Evolutionary conservation across 1,140 invertebrate species (phyloP), one percentile per base, ranked within the genome.

Genomic region (Ceratina japonica): DNA sequence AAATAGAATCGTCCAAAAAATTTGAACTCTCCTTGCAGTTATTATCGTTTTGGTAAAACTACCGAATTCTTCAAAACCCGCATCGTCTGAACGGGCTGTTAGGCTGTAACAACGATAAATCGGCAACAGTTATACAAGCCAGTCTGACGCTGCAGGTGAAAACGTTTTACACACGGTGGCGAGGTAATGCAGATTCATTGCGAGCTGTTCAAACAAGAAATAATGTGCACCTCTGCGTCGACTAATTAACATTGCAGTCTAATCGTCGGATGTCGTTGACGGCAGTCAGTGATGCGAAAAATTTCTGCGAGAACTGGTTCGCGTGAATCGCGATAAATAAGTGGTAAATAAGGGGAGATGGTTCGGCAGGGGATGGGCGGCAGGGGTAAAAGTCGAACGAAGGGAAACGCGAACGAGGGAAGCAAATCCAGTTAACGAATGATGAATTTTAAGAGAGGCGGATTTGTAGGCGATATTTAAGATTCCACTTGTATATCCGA

Each of bases 391-490:
- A 56, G 15, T 65, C 13, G 27, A 51, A 56, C 59, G 16, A 44
- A 58, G 54, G 56, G 64, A 61, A 70, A 62, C 18, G 4, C 56
- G 65, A 70, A 20, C 27, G 24, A 61, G 44, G 2, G 56, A 61
- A 20, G 56, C 22, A 51, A 52, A 71, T 77, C 56, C 13, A 52
- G 24, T 77, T 77, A 52, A 49, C 56, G 56, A 70, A 70, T 52
- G 65, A 52, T 70, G 75, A 59, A 59, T 75, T 61, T 75, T 59
- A 75, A 18, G 54, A 31, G 37, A 15, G 49, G 8, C 16, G 54
- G 12, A 66, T 66, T 68, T 20, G 15, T 13, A 16, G 15, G 37
- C 58, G 12, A 58, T 58, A 44, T 54, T 52, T 66, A 66, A 52
- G 22, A 66, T 68, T 68, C 8, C 51, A 54, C 27, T 58, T 56